Evolutionary conservation across 2,797 vertebrate species (phyloP).

Genomic region (Malacoctenus gilli): DNA sequence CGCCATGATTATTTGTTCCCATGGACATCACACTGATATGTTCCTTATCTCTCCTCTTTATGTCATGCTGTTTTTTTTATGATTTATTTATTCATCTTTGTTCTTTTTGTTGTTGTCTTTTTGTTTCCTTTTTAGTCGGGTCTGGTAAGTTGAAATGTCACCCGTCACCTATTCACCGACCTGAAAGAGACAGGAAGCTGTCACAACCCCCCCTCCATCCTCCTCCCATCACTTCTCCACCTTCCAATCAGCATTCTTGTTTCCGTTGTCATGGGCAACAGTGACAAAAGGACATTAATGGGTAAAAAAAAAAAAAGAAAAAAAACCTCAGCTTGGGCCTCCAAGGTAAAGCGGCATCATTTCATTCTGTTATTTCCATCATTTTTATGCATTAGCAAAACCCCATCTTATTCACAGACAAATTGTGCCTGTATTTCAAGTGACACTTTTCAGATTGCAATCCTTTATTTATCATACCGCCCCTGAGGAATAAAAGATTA

Average conservation of each 20-base stretch:
- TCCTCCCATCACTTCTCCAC: conserved; percentile 91
- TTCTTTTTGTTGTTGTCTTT: conserved; percentile 82
- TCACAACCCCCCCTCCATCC: conserved; percentile 87
- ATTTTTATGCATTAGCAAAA: conserved; percentile 63
- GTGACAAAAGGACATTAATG: conserved; percentile 88
- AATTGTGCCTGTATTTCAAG: conserved; percentile 58
- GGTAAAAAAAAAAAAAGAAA: conserved; percentile 80
- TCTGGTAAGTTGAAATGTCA: conserved; percentile 99
- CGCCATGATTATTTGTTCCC: conserved; percentile 55
- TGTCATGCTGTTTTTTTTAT: conserved; percentile 73
- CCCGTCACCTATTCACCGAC: conserved; percentile 94
- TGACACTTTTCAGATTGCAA: conserved; percentile 74
- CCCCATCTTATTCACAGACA: conserved; percentile 49
- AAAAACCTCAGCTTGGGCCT: conserved; percentile 63
- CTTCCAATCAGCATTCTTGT: conserved; percentile 92
- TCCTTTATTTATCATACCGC: conserved; percentile 36
- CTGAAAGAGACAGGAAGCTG: conserved; percentile 92
- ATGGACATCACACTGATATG: conserved; percentile 59
- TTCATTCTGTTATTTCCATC: conserved; percentile 71
- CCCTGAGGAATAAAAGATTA: conserved; percentile 24
- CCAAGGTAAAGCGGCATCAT: conserved; percentile 82
- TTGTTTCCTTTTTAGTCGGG: conserved; percentile 93
- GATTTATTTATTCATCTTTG: conserved; percentile 85
- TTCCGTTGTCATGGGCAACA: conserved; percentile 92
- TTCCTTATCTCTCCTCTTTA: conserved; percentile 53